Evolutionary conservation across 2,797 vertebrate genomes (phyloP).

Genomic region (Lagorchestes hirsutus): DNA sequence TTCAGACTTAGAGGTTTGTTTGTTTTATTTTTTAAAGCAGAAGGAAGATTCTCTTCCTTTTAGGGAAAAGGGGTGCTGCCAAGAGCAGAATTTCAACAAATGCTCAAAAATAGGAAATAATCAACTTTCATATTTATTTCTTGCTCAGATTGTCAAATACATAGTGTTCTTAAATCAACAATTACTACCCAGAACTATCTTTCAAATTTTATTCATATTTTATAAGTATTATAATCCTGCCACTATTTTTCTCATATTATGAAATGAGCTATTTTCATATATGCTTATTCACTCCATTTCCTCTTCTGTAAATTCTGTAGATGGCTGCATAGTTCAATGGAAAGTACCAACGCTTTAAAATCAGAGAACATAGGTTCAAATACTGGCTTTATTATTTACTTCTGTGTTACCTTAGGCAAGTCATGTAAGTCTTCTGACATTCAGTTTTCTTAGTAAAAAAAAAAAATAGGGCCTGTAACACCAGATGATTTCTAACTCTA

Average conservation of each 20-base stretch:
- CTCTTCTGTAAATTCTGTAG: background rate
- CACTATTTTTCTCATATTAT: background rate
- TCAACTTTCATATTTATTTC: background rate
- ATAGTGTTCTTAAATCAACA: background rate
- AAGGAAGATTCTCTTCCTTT: background rate
- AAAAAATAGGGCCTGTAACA: background rate
- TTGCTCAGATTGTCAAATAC: background rate
- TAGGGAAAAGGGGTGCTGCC: background rate
- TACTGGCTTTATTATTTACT: background rate
- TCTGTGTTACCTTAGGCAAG: background rate
- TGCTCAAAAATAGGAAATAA: background rate
- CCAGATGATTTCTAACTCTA: too few relatives aligned
- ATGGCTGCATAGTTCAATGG: background rate
- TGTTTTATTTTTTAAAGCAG: background rate
- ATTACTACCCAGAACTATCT: background rate
- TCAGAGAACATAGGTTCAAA: background rate
- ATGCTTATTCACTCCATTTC: background rate
- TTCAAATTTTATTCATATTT: background rate
- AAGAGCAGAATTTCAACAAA: background rate
- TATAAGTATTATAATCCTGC: background rate
- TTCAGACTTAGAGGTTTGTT: background rate
- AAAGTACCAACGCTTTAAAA: background rate
- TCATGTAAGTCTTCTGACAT: background rate
- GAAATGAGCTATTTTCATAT: background rate
- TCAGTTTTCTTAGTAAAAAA: background rate